Evolutionary conservation across 2,113 vertebrate species (phyloP).

Genomic region (Gymnogyps californianus): DNA sequence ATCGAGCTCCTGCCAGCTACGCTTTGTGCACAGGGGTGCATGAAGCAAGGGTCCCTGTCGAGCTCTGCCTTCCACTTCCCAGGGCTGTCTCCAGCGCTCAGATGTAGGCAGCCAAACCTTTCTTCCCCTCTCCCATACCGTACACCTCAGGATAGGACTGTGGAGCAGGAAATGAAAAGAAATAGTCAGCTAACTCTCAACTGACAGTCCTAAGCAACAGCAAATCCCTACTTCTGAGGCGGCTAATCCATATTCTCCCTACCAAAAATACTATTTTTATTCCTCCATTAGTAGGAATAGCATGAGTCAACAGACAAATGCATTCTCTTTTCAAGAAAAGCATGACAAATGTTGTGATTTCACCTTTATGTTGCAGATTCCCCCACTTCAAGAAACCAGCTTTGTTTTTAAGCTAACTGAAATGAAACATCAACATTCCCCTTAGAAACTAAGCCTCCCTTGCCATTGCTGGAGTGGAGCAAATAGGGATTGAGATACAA

Average conservation of each 20-base stretch:
- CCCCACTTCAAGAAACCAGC: neutral
- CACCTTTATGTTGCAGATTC: neutral
- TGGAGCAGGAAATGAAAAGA: neutral
- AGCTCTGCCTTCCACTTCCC: neutral
- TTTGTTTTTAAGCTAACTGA: neutral
- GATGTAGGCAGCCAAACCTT: neutral
- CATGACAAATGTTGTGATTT: neutral
- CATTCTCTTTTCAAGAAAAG: neutral
- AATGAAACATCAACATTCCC: neutral
- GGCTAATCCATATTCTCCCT: neutral
- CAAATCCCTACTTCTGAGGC: neutral
- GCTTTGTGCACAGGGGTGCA: neutral
- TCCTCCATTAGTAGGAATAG: neutral
- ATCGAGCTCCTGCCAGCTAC: neutral
- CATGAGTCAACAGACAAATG: neutral
- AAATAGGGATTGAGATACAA: neutral
- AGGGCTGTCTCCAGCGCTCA: neutral
- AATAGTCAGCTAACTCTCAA: neutral
- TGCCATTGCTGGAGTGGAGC: neutral
- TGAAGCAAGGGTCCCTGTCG: neutral
- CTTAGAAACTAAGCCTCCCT: neutral
- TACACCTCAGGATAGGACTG: neutral
- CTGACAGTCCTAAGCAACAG: neutral
- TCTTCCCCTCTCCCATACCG: neutral
- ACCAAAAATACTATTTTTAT: neutral